Percentiles rank a stretch among this genome's conserved stretches.
Conservation (phyloP, 2,888 invertebrate species). For the Agonopterix subpropinquella region DNA sequence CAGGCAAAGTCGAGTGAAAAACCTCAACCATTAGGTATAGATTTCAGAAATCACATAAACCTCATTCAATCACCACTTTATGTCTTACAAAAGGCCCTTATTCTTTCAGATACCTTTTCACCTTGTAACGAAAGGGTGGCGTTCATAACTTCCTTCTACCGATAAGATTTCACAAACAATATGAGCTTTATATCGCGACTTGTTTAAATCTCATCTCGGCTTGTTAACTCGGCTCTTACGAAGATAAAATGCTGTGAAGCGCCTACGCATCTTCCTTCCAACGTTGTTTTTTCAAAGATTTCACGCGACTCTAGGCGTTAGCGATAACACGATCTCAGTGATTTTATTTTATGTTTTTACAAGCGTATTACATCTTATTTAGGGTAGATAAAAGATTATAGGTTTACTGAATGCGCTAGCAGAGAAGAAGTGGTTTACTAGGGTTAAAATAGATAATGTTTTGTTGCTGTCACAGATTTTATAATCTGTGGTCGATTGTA, state of each 20-base stretch:
- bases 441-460: no score
- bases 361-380: no score
- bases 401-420: background rate
- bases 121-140: slow-evolving; percentile 17
- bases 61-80: no score
- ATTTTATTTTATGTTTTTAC: no score
- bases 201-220: slow-evolving; percentile 31
- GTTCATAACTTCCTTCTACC: slow-evolving; percentile 31
- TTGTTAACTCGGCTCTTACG: slow-evolving; percentile 14
- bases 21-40: no score
- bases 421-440: no score
- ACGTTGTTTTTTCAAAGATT: slow-evolving; percentile 33
- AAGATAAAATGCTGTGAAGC: slow-evolving; percentile 37
- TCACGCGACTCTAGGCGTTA: slow-evolving; percentile 30
- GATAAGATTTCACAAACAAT: slow-evolving; percentile 29
- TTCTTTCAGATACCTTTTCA: no score
- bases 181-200: slow-evolving; percentile 32
- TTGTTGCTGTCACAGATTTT: no score
- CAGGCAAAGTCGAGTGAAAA: no score
- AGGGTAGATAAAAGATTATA: background rate
- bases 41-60: no score
- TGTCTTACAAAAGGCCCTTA: no score
- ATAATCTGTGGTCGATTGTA: no score
- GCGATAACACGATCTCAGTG: slow-evolving; percentile 19
- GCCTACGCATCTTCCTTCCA: slow-evolving; percentile 40